Evolutionary conservation across 1,140 invertebrate genomes (phyloP).

Genomic region (Prorops nasuta): DNA sequence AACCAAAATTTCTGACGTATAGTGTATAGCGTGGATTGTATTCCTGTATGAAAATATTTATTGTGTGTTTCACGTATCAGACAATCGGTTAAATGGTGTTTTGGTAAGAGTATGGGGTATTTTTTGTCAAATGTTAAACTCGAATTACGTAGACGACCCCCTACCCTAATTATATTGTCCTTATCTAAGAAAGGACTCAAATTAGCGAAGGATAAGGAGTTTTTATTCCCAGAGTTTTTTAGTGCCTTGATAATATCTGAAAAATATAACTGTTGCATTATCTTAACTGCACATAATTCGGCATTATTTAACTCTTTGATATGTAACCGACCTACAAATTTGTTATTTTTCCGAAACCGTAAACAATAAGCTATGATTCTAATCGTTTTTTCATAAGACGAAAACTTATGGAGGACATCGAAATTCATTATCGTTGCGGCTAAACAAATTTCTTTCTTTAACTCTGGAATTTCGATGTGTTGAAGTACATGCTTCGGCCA

Average conservation of each 20-base stretch:
- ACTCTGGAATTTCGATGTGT: neutral
- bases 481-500: neutral
- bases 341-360: neutral
- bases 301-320: neutral
- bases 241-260: neutral
- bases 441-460: neutral
- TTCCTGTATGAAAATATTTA: neutral
- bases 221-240: neutral
- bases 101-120: conserved; percentile 3
- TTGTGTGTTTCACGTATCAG: neutral
- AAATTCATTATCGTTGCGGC: too few species aligned
- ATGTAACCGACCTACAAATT: neutral
- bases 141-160: neutral
- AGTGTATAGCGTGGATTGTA: neutral
- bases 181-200: neutral
- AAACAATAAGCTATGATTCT: conserved; percentile 4
- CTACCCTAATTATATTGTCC: neutral
- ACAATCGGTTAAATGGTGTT: neutral
- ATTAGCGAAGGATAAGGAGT: neutral
- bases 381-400: neutral
- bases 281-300: neutral
- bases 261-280: neutral
- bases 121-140: neutral
- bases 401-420: conserved; percentile 1
- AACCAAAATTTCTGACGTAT: neutral